Conservation (phyloP, 2,888 invertebrate genomes). For the Entomobrya proxima region DNA sequence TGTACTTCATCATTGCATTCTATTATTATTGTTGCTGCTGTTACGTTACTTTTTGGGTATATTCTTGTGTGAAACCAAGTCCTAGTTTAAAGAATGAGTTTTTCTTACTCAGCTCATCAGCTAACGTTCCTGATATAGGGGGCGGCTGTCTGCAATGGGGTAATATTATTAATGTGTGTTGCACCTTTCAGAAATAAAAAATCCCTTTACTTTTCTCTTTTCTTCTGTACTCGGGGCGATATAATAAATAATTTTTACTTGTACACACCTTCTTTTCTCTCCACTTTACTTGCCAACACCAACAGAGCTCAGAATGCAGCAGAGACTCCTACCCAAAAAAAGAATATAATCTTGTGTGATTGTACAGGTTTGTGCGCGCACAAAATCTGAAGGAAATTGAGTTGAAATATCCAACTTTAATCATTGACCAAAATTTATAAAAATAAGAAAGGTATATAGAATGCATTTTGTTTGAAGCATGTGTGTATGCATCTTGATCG, state of each 20-base stretch:
- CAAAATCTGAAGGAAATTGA: too few species aligned
- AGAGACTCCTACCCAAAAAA: neutral
- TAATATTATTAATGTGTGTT: slow-evolving; percentile 60
- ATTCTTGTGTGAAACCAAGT: neutral
- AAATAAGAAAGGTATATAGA: too few species aligned
- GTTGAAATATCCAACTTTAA: too few species aligned
- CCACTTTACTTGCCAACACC: slow-evolving; percentile 42
- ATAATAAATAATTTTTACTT: slow-evolving; percentile 70
- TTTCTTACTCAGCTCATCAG: neutral
- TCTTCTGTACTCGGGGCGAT: slow-evolving; percentile 68
- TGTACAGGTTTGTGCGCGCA: slow-evolving; percentile 33
- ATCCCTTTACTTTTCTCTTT: slow-evolving; percentile 57
- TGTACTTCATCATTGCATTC: too few species aligned
- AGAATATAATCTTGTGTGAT: neutral
- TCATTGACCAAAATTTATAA: too few species aligned
- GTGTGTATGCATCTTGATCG: too few species aligned
- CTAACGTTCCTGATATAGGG: slow-evolving; percentile 49
- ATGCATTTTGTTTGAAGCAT: too few species aligned
- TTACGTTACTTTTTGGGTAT: too few species aligned
- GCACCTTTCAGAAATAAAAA: slow-evolving; percentile 64
- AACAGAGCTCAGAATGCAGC: slow-evolving; percentile 15
- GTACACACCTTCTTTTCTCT: slow-evolving; percentile 69
- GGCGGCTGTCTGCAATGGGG: slow-evolving; percentile 66
- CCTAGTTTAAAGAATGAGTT: neutral
- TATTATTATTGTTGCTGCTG: too few species aligned